A percentile compares a stretch with the other conserved stretches of the same genome.
Evolutionary conservation across 2,888 invertebrate genomes (phyloP).

Genomic region (Synanthedon myopaeformis): DNA sequence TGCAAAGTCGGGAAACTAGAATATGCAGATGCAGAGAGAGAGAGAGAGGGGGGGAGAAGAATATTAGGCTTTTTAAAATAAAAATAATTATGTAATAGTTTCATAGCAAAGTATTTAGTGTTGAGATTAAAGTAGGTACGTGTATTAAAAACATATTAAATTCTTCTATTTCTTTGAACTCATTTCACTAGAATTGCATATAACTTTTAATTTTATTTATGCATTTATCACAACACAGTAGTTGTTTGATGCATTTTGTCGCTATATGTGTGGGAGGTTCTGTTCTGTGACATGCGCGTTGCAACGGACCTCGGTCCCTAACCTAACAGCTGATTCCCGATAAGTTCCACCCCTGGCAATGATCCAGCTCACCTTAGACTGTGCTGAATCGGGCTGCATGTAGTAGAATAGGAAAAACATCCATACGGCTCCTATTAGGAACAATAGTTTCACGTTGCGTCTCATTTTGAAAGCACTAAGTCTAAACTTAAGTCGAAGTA

Average conservation of each 20-base stretch:
- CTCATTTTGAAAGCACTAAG: slow-evolving; percentile 32
- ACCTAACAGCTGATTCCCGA: slow-evolving; percentile 33
- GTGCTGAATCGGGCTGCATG: slow-evolving; percentile 54
- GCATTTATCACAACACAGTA: background rate
- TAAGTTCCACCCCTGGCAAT: slow-evolving; percentile 7
- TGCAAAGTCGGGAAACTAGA: no score
- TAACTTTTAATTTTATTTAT: background rate
- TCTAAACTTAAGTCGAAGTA: slow-evolving; percentile 1
- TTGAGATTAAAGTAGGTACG: no score
- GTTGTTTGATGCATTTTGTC: slow-evolving; percentile 25
- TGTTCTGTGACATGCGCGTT: slow-evolving; percentile 43
- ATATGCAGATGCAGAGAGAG: no score
- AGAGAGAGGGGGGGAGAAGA: no score
- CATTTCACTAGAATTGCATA: no score
- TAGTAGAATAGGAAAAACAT: slow-evolving; percentile 59
- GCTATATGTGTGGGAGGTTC: slow-evolving; percentile 24
- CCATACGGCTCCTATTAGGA: slow-evolving; percentile 54
- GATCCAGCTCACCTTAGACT: slow-evolving; percentile 40
- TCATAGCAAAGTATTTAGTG: no score
- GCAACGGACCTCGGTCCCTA: slow-evolving; percentile 20
- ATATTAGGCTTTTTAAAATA: no score
- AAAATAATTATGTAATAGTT: no score
- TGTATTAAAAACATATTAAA: no score
- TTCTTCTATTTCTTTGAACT: no score
- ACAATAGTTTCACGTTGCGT: slow-evolving; percentile 57